Evolutionary conservation across 2,797 vertebrate genomes (phyloP), one percentile per base, ranked within the genome.

Genomic region (Chaetophractus vellerosus): DNA sequence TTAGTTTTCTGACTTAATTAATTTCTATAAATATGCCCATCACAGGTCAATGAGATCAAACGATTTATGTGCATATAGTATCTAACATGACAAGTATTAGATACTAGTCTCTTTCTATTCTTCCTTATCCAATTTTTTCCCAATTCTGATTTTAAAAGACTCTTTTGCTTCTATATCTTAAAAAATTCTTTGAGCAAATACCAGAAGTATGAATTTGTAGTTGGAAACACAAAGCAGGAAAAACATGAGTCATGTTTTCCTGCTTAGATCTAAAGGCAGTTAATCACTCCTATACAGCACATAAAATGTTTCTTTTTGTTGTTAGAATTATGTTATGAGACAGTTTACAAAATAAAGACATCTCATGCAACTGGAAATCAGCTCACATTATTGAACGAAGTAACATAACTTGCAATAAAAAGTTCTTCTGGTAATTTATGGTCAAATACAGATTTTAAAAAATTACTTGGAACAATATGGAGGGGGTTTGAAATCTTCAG

Each of bases 391-490:
- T 26, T 52, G 9, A 91, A 31, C 23, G 11, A 82, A 96, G 48
- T 80, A 81, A 36, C 9, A 64, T 55, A 80, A 83, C 1, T 5
- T 68, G 61, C 16, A 81, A 81, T 38, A 86, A 94, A 74, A 31
- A 36, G 78, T 71, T 59, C 23, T 48, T 78, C 3, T 45, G 38
- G 69, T n/a, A 89, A 48, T 68, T 66, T 72, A 74, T 19, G 8
- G 19, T 50, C 88, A 90, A 96, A 83, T 55, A 2, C 4, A 57
- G 21, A 57, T 61, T 82, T n/a, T 41, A 88, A 63, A 71, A 75
- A 15, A 71, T 16, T 50, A 63, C 36, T 83, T 50, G 88, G 23
- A 96, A 88, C 66, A 83, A 68, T 78, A 85, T 48, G 3, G 2
- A 33, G 18, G 7, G 5, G 52, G n/a, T 57, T 94, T 74, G 71